These are phyloP conservation scores for Bruchidius siliquastri DNA, from an alignment of 2,888 invertebrate genomes.

Conservation along the genomic window DNA sequence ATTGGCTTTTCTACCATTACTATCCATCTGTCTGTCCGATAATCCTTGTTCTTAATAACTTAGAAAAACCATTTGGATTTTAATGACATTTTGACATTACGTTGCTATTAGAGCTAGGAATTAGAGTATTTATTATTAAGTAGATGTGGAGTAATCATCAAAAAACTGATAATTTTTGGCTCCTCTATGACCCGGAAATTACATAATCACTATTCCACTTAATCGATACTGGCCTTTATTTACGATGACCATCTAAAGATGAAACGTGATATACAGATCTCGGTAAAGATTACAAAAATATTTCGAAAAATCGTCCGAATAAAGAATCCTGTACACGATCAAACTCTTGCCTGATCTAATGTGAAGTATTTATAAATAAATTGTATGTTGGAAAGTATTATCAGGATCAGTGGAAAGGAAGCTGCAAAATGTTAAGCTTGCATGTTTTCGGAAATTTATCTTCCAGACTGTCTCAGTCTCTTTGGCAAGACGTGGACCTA, in stretches of 20 bases:
- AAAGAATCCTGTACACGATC: background rate
- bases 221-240: too few relatives aligned
- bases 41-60: too few relatives aligned
- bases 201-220: too few relatives aligned
- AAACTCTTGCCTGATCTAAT: background rate
- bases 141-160: too few relatives aligned
- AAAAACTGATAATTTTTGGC: too few relatives aligned
- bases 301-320: background rate
- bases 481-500: slow-evolving; percentile 4
- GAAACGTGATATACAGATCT: background rate
- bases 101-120: too few relatives aligned
- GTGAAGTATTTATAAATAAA: background rate
- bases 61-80: too few relatives aligned
- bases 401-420: background rate
- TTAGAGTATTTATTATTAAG: too few relatives aligned
- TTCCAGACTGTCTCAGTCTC: background rate
- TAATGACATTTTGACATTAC: too few relatives aligned
- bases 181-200: too few relatives aligned
- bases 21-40: too few relatives aligned
- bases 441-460: background rate
- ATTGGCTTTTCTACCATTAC: too few relatives aligned
- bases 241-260: background rate
- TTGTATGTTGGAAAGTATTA: background rate
- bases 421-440: background rate
- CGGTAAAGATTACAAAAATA: background rate